Percentiles rank a stretch among this genome's conserved stretches.
Evolutionary conservation across 2,888 invertebrate genomes (phyloP).

Genomic region (Actias luna): DNA sequence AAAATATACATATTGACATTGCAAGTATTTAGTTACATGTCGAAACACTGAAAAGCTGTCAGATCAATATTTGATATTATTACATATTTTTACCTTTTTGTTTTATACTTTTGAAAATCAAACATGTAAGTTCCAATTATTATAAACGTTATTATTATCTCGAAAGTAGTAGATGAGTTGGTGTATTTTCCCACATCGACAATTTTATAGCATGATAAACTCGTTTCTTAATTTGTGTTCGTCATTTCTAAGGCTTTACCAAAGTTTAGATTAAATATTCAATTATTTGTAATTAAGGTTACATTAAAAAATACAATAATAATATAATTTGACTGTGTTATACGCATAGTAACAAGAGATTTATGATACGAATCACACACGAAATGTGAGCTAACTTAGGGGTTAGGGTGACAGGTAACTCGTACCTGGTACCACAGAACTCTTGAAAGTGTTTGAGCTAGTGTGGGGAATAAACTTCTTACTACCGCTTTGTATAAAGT

Average conservation of each 20-base stretch:
- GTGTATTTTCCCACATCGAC: too few relatives aligned
- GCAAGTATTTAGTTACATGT: too few relatives aligned
- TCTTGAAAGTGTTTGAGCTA: conserved; percentile 36
- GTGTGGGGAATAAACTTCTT: conserved; percentile 22
- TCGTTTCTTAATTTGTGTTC: neutral
- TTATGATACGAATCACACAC: neutral
- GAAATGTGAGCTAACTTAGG: conserved; percentile 37
- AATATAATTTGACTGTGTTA: neutral
- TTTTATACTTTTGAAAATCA: too few relatives aligned
- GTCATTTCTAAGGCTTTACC: neutral
- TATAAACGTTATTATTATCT: too few relatives aligned
- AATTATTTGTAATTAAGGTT: neutral
- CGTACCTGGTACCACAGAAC: conserved; percentile 49
- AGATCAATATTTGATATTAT: too few relatives aligned
- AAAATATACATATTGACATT: too few relatives aligned
- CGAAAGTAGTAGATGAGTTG: too few relatives aligned
- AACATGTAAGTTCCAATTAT: too few relatives aligned
- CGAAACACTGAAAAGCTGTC: too few relatives aligned
- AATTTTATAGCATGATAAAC: neutral
- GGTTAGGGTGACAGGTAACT: conserved; percentile 55
- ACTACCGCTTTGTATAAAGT: too few relatives aligned
- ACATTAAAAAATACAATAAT: neutral
- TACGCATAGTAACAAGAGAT: neutral
- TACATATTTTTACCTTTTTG: too few relatives aligned
- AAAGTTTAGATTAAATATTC: neutral